Evolutionary conservation across 2,113 vertebrate species (phyloP), one percentile per base, ranked within the genome.

Genomic region (Prunella himalayana): DNA sequence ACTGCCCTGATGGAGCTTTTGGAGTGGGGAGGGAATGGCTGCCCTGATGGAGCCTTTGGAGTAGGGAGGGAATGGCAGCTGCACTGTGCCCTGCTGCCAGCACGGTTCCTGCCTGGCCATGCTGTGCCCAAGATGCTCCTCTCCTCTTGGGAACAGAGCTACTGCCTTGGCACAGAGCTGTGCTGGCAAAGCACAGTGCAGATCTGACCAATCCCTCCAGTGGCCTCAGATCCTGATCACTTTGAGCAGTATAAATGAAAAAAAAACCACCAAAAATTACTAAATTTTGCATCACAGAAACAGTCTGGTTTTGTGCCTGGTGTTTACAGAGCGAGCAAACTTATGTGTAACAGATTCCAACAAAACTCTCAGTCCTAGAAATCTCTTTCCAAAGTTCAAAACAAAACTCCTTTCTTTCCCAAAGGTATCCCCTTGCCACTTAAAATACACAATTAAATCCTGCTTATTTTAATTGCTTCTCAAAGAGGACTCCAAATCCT

Each of bases 271-370:
- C 45, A 31, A 33, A 88, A 84, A 65, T 33, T 28, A 41, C 6
- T 44, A 33, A 15, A 61, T 65, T 82, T 19, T 9, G 2, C 21
- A 35, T 50, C 53, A n/a, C n/a, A 60, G 35, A 51, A 71, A 31
- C 10, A 28, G 35, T 14, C 41, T 6, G 11, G 10, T 64, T 82
- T 66, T 39, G 35, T 44, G 47, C 35, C 28, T 16, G 25, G 27
- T 39, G 54, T 68, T 72, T 51, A 45, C 18, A 37, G 45, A 73
- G 41, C 0, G 1, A 72, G 45, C 13, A 61, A 69, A 66, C 18
- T 73, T 5, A 22, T 0, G 0, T 0, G 1, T 35, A 42, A 80
- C 18, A 21, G 35, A 72, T 9, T 39, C 15, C 44, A 71, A 22
- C 35, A 37, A 79, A 95, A 76, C 19, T 25, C 47, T 79, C 22